These are phyloP conservation scores for Stichopus chloronotus DNA, from an alignment of 35 echinoderm and acorn worm species.

Conservation along the genomic window DNA sequence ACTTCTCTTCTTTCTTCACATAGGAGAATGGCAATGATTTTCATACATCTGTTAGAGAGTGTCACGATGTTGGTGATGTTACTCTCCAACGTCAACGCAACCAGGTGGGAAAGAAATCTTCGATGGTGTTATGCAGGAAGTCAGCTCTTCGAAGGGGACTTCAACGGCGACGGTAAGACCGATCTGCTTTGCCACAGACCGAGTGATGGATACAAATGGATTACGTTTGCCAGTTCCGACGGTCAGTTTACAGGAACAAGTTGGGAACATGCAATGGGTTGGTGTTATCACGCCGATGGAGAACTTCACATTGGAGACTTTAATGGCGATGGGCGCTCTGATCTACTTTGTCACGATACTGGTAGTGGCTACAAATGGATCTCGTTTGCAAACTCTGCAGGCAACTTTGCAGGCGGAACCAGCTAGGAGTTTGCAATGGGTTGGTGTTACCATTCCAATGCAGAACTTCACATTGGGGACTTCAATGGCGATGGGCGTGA, in stretches of 20 bases:
- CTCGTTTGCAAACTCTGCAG: background rate
- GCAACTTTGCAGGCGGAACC: background rate
- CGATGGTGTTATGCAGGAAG: background rate
- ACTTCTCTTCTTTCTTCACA: too few relatives aligned
- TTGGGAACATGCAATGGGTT: background rate
- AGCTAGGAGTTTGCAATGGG: background rate
- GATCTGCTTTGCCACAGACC: slow-evolving; percentile 28
- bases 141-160: slow-evolving; percentile 49
- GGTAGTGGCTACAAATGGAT: background rate
- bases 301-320: slow-evolving; percentile 48
- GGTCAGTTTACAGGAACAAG: slow-evolving; percentile 1
- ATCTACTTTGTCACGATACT: slow-evolving; percentile 31
- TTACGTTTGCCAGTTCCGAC: slow-evolving; percentile 29
- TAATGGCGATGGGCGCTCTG: background rate
- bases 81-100: background rate
- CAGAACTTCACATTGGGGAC: slow-evolving; percentile 4
- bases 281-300: background rate
- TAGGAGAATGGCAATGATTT: too few relatives aligned
- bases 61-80: too few relatives aligned
- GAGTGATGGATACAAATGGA: slow-evolving; percentile 3
- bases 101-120: slow-evolving; percentile 2
- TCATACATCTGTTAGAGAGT: too few relatives aligned
- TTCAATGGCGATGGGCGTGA: slow-evolving; percentile 45
- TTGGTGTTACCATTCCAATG: background rate
- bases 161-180: slow-evolving; percentile 55